Conservation (phyloP, 2,113 vertebrate genomes). For the Melanerpes aurifrons region DNA sequence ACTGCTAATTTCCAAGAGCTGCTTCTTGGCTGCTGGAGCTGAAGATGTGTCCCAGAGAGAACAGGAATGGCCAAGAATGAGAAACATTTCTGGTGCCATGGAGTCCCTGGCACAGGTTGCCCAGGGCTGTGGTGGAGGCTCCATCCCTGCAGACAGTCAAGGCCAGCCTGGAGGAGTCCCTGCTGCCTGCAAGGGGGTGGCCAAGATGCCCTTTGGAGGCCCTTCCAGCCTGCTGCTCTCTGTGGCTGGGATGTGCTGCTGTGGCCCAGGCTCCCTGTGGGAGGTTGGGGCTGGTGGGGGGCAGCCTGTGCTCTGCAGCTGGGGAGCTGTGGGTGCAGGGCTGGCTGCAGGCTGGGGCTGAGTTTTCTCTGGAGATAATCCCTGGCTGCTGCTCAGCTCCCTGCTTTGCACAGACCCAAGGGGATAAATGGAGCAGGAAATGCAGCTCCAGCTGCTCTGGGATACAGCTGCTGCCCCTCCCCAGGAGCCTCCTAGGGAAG, state of each 20-base stretch:
- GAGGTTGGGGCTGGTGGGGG: neutral
- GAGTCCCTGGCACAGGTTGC: fast-evolving
- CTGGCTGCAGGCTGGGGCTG: neutral
- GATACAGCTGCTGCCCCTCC: neutral
- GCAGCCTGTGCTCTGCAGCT: neutral
- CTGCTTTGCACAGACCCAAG: conserved; percentile 30
- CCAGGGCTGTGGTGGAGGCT: no score
- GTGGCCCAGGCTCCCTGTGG: no score
- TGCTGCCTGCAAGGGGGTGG: no score
- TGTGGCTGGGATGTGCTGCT: no score
- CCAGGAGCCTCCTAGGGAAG: neutral
- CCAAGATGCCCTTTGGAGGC: no score
- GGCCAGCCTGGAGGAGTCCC: no score
- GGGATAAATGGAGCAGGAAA: conserved; percentile 38
- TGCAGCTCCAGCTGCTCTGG: neutral
- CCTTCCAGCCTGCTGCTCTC: no score
- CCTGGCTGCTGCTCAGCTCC: conserved; percentile 32
- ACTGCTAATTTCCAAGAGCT: fast-evolving
- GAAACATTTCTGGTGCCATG: fast-evolving
- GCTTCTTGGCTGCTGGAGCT: neutral
- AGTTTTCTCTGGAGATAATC: neutral
- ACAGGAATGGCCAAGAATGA: fast-evolving
- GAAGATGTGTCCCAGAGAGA: neutral
- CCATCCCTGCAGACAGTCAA: no score
- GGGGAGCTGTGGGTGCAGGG: neutral